Evolutionary conservation across 2,113 vertebrate species (phyloP).

Genomic region (Astur gentilis): DNA sequence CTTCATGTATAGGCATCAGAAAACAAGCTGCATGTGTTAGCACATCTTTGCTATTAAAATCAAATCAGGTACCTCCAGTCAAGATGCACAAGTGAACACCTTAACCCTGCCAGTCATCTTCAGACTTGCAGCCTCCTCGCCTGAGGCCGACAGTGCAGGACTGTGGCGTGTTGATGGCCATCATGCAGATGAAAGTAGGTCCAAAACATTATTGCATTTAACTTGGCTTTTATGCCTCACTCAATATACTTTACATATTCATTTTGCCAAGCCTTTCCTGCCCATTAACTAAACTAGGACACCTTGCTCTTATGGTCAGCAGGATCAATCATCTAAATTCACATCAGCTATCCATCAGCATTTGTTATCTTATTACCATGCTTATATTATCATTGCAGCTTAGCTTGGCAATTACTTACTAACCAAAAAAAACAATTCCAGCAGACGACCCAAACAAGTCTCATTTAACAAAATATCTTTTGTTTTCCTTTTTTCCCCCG

Average conservation of each 20-base stretch:
- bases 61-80: not conserved
- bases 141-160: not conserved
- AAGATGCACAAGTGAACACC: not conserved
- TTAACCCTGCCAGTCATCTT: not conserved
- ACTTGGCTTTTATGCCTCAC: not conserved
- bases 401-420: not conserved
- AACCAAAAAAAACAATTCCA: not conserved
- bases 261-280: not conserved
- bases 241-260: not conserved
- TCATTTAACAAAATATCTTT: not conserved
- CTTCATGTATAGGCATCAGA: not conserved
- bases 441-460: not conserved
- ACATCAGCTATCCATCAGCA: not conserved
- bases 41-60: not conserved
- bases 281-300: not conserved
- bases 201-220: not conserved
- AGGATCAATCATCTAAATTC: not conserved
- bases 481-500: not conserved
- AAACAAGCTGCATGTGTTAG: not conserved
- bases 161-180: rapidly evolving
- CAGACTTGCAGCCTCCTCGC: not conserved
- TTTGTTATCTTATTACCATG: not conserved
- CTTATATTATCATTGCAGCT: not conserved
- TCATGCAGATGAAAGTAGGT: not conserved
- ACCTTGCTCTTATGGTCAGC: not conserved